Evolutionary conservation across 2,797 vertebrate genomes (phyloP).

Genomic region (Trichosurus vulpecula): DNA sequence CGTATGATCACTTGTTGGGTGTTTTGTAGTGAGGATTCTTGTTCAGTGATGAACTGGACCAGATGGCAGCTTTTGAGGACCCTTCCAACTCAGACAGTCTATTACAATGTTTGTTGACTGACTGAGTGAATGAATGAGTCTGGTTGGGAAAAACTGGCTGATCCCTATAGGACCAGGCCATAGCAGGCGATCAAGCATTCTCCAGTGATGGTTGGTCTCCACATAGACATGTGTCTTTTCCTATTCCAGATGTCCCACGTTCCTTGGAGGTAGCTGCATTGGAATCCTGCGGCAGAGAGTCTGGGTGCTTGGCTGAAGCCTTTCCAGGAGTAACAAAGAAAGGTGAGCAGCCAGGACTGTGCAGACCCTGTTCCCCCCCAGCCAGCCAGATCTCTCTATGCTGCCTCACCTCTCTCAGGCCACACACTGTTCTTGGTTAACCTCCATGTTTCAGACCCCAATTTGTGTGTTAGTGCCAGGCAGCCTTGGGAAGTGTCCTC

Average conservation of each 20-base stretch:
- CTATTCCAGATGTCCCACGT: constrained; percentile 29
- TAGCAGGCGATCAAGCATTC: background rate
- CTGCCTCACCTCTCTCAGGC: background rate
- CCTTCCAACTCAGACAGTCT: background rate
- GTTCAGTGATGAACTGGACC: too few relatives aligned
- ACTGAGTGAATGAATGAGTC: background rate
- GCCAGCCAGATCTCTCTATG: background rate
- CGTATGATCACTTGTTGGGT: background rate
- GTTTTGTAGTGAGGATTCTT: background rate
- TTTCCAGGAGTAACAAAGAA: background rate
- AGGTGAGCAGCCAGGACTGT: constrained; percentile 50
- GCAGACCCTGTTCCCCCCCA: background rate
- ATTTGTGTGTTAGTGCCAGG: background rate
- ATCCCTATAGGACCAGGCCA: background rate
- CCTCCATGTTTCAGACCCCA: background rate
- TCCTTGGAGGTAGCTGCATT: background rate
- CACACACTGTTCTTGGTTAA: background rate
- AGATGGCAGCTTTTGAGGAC: background rate
- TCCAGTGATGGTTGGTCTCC: background rate
- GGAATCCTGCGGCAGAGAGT: background rate
- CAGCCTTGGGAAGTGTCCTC: too few relatives aligned
- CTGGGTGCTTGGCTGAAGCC: background rate
- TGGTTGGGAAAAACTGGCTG: too few relatives aligned
- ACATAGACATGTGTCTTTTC: background rate
- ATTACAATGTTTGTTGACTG: background rate